Base-by-base conservation (phyloP, 2,888 invertebrate genomes). In the Trissolcus japonicus region DNA sequence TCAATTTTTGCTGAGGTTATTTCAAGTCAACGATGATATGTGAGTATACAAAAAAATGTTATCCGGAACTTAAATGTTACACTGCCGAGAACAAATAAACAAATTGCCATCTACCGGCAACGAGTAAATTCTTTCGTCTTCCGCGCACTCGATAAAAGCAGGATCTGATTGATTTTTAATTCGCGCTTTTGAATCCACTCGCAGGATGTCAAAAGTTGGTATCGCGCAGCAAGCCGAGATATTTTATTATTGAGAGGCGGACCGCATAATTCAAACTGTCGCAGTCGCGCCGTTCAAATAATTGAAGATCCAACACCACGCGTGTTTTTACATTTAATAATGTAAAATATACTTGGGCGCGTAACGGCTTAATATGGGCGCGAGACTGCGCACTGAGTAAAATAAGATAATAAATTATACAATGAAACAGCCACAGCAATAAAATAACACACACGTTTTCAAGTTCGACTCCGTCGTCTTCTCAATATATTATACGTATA, bases 351-450 rank as follows among this genome's bases (percentile, higher is more conserved):
- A 41, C 54, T 41, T 54, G 68, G 43, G 63, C 40, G 67, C 59
- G 59, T 72, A 72, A 72, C 67, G 66, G 67, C 57, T 21, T 46
- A 9, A 62, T n/a, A 60, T n/a, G 63, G 35, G 68, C 73, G 77
- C 65, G 56, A 35, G 35, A 51, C 35, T 55, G 68, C 68, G 67
- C 68, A 78, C 48, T 68, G 69, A 73, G 77, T 73, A 73, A 63
- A 73, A 65, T 65, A 73, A 78, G 74, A 78, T 78, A 78, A 78
- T 73, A 78, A 78, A 78, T 74, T 69, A 74, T 74, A 74, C 74
- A 78, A 78, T 66, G 78, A 74, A 78, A 75, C 78, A 78, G 71
- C 78, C 71, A 63, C 71, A 78, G 78, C 75, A 78, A 78, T 78
- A 78, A 78, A 63, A 53, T 65, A 66, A 51, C 69, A 73, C 68